Conservation (phyloP, 1,140 invertebrate species). For the Lepidurus apus region DNA sequence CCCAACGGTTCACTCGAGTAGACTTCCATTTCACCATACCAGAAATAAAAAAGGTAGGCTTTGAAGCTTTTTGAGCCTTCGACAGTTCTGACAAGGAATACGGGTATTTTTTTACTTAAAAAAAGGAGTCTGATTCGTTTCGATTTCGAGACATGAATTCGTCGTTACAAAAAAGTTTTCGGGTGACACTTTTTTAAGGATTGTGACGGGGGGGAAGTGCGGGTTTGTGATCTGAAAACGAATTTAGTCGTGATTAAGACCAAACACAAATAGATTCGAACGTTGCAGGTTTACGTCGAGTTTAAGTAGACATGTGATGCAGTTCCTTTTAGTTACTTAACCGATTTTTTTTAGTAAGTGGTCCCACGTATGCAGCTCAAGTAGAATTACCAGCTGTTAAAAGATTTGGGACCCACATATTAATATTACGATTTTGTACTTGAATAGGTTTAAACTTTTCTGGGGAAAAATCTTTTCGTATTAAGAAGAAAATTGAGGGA, state of each 20-base stretch:
- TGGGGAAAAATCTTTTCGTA: neutral
- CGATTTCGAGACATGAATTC: neutral
- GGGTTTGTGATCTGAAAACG: neutral
- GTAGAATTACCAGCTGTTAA: neutral
- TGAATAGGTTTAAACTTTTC: neutral
- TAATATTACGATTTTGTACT: constrained; percentile 15
- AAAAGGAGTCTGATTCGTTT: constrained; percentile 2
- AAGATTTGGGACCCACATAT: neutral
- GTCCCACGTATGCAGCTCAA: too few species aligned
- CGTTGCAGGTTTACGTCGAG: too few species aligned
- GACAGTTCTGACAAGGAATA: constrained; percentile 8
- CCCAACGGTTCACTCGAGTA: constrained; percentile 20
- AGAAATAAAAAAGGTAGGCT: neutral
- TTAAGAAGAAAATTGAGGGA: neutral
- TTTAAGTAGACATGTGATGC: too few species aligned
- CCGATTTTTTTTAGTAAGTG: too few species aligned
- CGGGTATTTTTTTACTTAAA: neutral
- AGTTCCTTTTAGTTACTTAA: too few species aligned
- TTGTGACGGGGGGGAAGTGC: neutral
- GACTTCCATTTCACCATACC: neutral
- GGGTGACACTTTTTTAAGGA: neutral
- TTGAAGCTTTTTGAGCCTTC: neutral
- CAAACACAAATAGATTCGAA: too few species aligned
- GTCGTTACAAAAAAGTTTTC: neutral
- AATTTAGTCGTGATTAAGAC: neutral